These are phyloP conservation scores for Pitangus sulphuratus DNA, from an alignment of 2,797 vertebrate genomes.

Conservation along the genomic window DNA sequence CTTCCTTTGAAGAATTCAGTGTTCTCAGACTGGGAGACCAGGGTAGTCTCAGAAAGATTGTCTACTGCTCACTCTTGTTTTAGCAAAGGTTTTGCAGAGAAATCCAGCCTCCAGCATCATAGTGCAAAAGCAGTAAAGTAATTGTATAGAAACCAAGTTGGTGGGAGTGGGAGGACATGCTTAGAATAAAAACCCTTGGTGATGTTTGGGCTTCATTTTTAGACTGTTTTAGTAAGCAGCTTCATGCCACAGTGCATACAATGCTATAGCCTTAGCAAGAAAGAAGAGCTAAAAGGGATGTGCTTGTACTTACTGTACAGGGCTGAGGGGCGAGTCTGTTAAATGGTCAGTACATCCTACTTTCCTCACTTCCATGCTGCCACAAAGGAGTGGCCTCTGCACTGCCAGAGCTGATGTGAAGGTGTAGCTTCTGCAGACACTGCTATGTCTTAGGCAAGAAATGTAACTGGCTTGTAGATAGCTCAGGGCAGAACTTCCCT, in stretches of 20 bases:
- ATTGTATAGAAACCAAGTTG: background rate
- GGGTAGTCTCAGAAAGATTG: background rate
- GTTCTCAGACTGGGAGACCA: background rate
- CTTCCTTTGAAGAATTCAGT: accelerated
- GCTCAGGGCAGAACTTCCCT: background rate
- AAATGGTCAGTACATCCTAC: background rate
- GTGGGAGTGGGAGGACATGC: background rate
- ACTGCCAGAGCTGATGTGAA: background rate
- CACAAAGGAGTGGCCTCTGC: background rate
- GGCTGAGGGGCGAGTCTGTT: background rate
- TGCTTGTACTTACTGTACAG: background rate
- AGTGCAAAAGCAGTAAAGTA: background rate
- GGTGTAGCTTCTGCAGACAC: background rate
- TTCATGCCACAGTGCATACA: background rate
- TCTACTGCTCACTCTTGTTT: background rate
- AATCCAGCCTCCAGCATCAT: background rate
- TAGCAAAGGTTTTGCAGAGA: background rate
- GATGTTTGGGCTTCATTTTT: background rate
- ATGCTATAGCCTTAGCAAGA: background rate
- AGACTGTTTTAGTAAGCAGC: background rate
- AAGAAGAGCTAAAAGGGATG: background rate
- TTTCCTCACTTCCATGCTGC: background rate
- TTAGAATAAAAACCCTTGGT: background rate
- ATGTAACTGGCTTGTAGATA: background rate
- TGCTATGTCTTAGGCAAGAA: background rate